phyloP scores from a whole-genome alignment of 2,797 vertebrate genomes.

The Megalops cyprinoides region DNA sequence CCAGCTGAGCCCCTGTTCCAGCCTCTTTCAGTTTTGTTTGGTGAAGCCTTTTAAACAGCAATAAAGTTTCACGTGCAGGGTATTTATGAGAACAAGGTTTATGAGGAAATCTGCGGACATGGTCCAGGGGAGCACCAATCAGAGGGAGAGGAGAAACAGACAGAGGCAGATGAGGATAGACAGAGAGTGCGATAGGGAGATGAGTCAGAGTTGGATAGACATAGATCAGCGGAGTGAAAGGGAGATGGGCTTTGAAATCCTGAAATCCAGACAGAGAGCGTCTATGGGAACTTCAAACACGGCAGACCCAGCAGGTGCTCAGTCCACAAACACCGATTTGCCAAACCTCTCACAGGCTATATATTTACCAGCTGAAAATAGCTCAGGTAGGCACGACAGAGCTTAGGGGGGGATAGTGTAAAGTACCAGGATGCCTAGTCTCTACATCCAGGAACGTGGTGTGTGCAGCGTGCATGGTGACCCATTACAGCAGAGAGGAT shows the following conservation, averaged over 20 bases:
- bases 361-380: background rate
- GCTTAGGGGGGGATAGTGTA: background rate
- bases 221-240: background rate
- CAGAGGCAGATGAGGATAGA: background rate
- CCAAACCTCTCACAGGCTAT: background rate
- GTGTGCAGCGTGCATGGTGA: background rate
- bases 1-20: background rate
- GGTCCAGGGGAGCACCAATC: background rate
- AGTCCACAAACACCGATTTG: background rate
- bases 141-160: background rate
- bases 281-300: background rate
- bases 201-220: slow-evolving; percentile 1
- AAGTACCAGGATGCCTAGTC: background rate
- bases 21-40: slow-evolving; percentile 26
- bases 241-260: background rate
- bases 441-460: background rate
- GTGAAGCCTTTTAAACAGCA: slow-evolving; percentile 25
- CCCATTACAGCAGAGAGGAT: background rate
- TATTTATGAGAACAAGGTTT: slow-evolving; percentile 26
- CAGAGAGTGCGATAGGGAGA: slow-evolving; percentile 3
- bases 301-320: background rate
- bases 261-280: slow-evolving; percentile 18
- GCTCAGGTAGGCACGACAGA: background rate
- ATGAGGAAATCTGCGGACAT: slow-evolving; percentile 2
- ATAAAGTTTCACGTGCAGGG: slow-evolving; percentile 18